These are phyloP conservation scores for Falcaria lacertinaria DNA, from an alignment of 2,888 invertebrate species.

Conservation along the genomic window DNA sequence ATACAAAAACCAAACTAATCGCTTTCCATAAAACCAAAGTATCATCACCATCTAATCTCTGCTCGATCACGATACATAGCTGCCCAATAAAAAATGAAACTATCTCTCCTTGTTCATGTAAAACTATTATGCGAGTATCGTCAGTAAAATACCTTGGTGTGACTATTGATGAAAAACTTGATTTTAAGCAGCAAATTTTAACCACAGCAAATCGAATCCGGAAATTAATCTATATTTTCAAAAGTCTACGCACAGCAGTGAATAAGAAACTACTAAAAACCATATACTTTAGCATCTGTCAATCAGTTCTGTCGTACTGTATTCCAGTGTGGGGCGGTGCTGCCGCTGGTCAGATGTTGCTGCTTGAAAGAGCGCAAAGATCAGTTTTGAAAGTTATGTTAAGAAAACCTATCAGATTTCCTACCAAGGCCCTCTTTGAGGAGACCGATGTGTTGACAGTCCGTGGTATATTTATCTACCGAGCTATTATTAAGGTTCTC, in stretches of 20 bases:
- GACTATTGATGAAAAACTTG: not conserved
- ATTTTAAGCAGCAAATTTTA: slow-evolving; percentile 6
- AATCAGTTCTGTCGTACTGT: slow-evolving; percentile 4
- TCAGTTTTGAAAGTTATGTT: too few species aligned
- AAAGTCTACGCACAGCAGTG: not conserved
- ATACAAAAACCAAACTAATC: not conserved
- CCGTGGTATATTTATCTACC: too few species aligned
- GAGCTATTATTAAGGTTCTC: too few species aligned
- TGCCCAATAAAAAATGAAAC: not conserved
- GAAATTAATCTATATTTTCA: too few species aligned
- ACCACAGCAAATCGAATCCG: not conserved
- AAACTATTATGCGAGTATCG: too few species aligned
- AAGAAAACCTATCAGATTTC: too few species aligned
- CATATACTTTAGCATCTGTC: not conserved
- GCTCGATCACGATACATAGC: not conserved
- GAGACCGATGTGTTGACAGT: too few species aligned
- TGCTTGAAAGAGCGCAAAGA: too few species aligned
- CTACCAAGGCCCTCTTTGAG: too few species aligned
- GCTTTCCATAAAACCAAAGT: not conserved
- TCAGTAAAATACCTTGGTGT: too few species aligned
- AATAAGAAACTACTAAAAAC: not conserved
- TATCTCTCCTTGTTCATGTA: too few species aligned
- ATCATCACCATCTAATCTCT: not conserved
- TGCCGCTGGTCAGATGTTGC: too few species aligned
- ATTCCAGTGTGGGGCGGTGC: slow-evolving; percentile 11